phyloP scores from a whole-genome alignment of 2,797 vertebrate genomes.

The Hyperoplus lanceolatus region DNA sequence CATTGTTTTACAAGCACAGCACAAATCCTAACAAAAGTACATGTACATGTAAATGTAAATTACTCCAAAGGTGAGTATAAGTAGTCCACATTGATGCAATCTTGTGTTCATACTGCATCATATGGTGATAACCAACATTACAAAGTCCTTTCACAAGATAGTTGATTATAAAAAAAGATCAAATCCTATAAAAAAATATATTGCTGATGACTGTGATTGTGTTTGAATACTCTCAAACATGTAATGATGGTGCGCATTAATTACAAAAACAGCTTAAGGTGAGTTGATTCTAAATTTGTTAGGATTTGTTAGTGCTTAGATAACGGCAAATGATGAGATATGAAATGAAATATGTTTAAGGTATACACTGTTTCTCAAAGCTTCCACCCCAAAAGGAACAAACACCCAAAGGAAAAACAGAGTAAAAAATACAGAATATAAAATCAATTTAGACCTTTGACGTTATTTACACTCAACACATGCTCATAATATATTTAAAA shows the following conservation, averaged over 20 bases:
- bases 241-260: conserved; percentile 42
- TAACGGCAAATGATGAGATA: conserved; percentile 67
- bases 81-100: conserved; percentile 40
- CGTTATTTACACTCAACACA: conserved; percentile 88
- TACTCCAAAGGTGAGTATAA: conserved; percentile 57
- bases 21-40: conserved; percentile 85
- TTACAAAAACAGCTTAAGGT: conserved; percentile 35
- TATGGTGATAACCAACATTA: conserved; percentile 48
- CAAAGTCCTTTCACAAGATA: conserved; percentile 55
- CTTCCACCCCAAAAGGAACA: conserved; percentile 79
- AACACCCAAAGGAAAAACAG: conserved; percentile 75
- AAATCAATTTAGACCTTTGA: conserved; percentile 86
- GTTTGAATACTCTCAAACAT: conserved; percentile 51
- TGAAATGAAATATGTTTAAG: conserved; percentile 67
- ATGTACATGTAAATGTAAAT: conserved; percentile 72
- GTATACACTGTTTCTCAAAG: conserved; percentile 77
- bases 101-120: conserved; percentile 34
- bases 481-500: conserved; percentile 87
- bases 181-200: conserved; percentile 58
- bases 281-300: conserved; percentile 68
- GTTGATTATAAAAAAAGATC: conserved; percentile 64
- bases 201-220: conserved; percentile 55
- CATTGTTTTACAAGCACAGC: conserved; percentile 83
- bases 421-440: conserved; percentile 85
- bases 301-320: conserved; percentile 81